Conservation (phyloP, 2,113 vertebrate genomes). For the Lamprotornis superbus region DNA sequence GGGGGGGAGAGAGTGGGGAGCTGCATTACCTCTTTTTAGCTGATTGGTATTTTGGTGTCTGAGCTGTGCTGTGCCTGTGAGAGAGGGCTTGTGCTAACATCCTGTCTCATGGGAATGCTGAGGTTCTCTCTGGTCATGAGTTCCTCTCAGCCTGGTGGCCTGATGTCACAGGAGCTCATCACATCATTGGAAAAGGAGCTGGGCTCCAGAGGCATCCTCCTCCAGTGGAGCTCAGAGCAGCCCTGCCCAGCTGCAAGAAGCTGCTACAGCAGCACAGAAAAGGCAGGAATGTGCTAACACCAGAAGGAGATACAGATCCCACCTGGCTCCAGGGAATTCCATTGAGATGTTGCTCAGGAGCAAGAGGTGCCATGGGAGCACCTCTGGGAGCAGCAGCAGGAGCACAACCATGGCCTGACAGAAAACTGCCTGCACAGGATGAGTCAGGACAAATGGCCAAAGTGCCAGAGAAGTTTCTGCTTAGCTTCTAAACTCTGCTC, state of each 20-base stretch:
- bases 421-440: too few species aligned
- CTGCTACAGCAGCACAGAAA: neutral
- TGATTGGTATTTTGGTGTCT: neutral
- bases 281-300: neutral
- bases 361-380: neutral
- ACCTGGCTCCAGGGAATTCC: neutral
- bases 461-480: neutral
- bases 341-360: fast-evolving
- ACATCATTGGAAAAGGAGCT: neutral
- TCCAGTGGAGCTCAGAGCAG: neutral
- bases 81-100: neutral
- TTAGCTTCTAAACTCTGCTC: neutral
- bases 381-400: neutral
- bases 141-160: neutral
- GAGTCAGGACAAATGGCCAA: neutral
- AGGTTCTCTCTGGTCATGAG: neutral
- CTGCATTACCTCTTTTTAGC: neutral
- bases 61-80: neutral
- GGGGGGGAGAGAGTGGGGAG: fast-evolving
- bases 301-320: neutral
- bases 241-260: neutral
- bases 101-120: neutral
- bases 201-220: neutral
- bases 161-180: neutral
- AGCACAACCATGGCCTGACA: neutral